Evolutionary conservation across 2,797 vertebrate genomes (phyloP).

Genomic region (Oreochromis mossambicus): DNA sequence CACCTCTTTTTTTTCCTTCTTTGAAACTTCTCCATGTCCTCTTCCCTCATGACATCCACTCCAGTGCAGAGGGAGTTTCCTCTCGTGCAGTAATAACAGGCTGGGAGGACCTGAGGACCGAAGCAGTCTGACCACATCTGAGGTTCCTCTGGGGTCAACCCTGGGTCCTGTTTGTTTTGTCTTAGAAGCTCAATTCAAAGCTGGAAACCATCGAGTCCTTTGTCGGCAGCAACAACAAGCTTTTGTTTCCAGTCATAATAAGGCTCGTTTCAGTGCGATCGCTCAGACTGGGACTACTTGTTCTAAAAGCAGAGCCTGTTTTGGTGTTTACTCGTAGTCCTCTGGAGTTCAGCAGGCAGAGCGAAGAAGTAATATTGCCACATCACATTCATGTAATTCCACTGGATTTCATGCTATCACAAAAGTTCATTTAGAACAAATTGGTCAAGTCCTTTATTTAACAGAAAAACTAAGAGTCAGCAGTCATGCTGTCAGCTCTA

Average conservation of each 20-base stretch:
- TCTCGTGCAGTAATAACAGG: constrained; percentile 23
- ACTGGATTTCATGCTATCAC: not conserved
- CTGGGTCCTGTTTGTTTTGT: constrained; percentile 24
- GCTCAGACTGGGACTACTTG: not conserved
- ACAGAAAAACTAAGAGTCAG: not conserved
- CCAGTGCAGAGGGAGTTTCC: constrained; percentile 24
- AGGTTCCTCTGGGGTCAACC: constrained; percentile 33
- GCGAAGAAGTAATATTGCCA: fast-evolving
- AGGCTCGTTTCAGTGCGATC: not conserved
- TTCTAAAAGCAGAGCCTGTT: not conserved
- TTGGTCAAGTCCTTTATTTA: not conserved
- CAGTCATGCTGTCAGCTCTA: not conserved
- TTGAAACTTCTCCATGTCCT: not conserved
- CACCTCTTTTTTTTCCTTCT: not conserved
- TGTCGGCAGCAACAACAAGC: constrained; percentile 14
- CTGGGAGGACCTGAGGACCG: not conserved
- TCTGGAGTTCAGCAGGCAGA: not conserved
- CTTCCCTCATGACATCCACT: not conserved
- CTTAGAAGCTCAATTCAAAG: constrained; percentile 3
- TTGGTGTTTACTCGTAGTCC: not conserved
- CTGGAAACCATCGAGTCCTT: not conserved
- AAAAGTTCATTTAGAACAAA: not conserved
- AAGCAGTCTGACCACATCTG: constrained; percentile 21
- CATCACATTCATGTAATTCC: not conserved
- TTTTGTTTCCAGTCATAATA: constrained; percentile 29